Base-by-base conservation (phyloP, 2,797 vertebrate genomes). In the Dendrocincla tyrannina region DNA sequence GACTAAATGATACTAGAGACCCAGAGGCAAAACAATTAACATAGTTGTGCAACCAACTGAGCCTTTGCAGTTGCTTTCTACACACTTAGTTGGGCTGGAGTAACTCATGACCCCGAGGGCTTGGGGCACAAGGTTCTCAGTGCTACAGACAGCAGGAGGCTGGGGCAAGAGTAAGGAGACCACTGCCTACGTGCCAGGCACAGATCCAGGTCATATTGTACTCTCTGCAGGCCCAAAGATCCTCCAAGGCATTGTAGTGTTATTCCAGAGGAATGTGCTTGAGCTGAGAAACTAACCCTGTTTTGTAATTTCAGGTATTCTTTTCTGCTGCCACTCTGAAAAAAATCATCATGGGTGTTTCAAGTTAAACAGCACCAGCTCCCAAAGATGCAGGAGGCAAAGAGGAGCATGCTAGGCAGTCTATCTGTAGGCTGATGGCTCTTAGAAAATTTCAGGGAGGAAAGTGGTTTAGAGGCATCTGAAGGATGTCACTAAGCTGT, bases 101-200 rank as follows among this genome's bases (percentile, higher is more conserved):
- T 74, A 49, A 59, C 59, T 63, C 47, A 67, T 14, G 83, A 95
- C 90, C 93, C 62, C 41, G 41, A 73, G 85, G 37, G 50, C 87
- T 76, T 7, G 22, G 85, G 73, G 35, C 89, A 91, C 66, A 56
- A 88, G 8, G 17, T 89, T 95, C 92, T 59, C 94, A 95, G 69
- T 1, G 1, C 87, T 84, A 23, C 15, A 92, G 50, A 53, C 66
- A 94, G 79, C 7, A 5, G 66, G 64, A 89, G 17, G 24, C 49
- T 73, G 32, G 47, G 91, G 35, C 82, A 93, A 77, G 44, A 90
- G 58, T 0, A 0, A 91, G 62, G 66, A 87, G 35, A 86, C 30
- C 78, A 59, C 60, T 88, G 72, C 35, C 46, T 92, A 84, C 1
- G 2, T 95, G 82, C 32, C 55, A 92, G 93, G 90, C 77, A 89